Conservation (phyloP, 2,888 invertebrate genomes). For the Oscheius sp. region DNA sequence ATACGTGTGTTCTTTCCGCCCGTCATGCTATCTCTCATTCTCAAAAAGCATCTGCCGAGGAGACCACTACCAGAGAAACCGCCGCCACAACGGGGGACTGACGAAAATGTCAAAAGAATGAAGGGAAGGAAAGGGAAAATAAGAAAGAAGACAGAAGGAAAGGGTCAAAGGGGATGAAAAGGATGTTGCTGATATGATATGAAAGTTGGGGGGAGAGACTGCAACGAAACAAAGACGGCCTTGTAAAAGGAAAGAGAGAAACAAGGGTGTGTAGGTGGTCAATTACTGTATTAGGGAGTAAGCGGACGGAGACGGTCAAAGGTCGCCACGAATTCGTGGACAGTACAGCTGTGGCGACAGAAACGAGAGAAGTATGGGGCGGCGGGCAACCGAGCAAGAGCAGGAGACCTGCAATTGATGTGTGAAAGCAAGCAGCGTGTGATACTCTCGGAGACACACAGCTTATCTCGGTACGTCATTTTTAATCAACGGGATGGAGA, state of each 20-base stretch:
- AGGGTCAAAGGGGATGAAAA: conserved; percentile 2
- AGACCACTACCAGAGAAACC: not conserved
- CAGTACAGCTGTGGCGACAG: too few relatives aligned
- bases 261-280: not conserved
- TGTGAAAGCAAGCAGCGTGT: conserved; percentile 17
- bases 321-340: not conserved
- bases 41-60: conserved; percentile 35
- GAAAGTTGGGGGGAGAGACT: not conserved
- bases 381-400: not conserved
- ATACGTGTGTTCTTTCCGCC: conserved; percentile 35
- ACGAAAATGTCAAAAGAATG: not conserved
- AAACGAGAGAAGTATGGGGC: not conserved
- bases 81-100: not conserved
- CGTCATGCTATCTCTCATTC: conserved; percentile 31
- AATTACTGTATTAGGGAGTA: not conserved
- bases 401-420: conserved; percentile 5
- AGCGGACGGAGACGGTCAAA: not conserved
- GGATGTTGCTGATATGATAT: not conserved
- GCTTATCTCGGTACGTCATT: conserved; percentile 8
- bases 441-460: conserved; percentile 3
- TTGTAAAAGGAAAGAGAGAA: not conserved
- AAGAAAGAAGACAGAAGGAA: not conserved
- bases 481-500: too few relatives aligned
- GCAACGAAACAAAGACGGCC: not conserved
- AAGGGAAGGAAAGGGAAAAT: not conserved